A percentile compares a stretch with the other conserved stretches of the same genome.
Conservation (phyloP, 1,140 invertebrate genomes). For the Drosophila subobscura region DNA sequence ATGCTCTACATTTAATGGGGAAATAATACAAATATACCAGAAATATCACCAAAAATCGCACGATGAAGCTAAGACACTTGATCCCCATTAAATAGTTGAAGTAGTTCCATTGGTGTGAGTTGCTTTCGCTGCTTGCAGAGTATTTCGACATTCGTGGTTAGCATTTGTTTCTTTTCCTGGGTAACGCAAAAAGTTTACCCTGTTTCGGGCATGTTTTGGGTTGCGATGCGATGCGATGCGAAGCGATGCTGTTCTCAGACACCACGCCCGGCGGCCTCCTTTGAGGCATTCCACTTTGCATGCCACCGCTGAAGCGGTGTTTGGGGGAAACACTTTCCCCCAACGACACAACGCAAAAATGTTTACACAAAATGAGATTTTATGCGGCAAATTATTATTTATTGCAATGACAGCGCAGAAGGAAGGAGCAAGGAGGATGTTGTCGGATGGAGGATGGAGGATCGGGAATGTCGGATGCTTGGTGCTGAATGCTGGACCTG, state of each 20-base stretch:
- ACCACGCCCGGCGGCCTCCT: not conserved
- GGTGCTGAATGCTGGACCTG: not conserved
- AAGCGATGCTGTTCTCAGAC: not conserved
- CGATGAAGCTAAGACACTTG: no score
- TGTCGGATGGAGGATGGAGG: not conserved
- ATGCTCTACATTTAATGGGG: not conserved
- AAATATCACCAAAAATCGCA: no score
- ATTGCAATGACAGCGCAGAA: constrained; percentile 30
- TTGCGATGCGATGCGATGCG: no score
- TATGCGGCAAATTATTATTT: constrained; percentile 60
- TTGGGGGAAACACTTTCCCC: constrained; percentile 29
- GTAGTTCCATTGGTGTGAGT: no score
- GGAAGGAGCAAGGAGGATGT: not conserved
- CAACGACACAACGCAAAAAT: constrained; percentile 12
- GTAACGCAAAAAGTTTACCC: constrained; percentile 21
- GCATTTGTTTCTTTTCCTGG: not conserved
- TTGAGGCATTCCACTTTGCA: constrained; percentile 20
- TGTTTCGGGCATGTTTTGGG: not conserved
- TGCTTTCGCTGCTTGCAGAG: not conserved
- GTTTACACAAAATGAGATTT: constrained; percentile 56
- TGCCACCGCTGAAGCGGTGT: not conserved
- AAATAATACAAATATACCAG: no score
- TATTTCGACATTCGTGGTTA: not conserved
- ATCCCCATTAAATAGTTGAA: no score
- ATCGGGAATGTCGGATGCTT: no score